Percentiles rank a stretch among this genome's conserved stretches.
phyloP scores from a whole-genome alignment of 1,140 invertebrate species.

The Chymomyza costata region DNA sequence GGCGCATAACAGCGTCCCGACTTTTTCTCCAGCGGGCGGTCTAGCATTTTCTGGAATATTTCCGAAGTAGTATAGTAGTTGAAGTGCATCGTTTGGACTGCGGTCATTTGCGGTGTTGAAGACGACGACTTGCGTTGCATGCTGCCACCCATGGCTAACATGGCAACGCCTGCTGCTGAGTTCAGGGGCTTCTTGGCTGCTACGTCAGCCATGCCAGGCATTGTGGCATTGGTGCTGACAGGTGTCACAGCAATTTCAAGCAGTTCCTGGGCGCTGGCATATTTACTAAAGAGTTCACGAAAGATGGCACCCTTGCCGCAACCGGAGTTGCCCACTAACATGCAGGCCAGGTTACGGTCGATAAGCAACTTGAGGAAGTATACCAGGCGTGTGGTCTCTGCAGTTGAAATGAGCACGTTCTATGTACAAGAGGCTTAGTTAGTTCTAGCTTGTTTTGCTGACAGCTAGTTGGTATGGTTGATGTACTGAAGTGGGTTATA shows the following conservation, averaged over 20 bases:
- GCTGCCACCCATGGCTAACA: constrained; percentile 1
- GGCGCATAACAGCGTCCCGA: constrained; percentile 95
- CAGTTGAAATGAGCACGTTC: constrained; percentile 89
- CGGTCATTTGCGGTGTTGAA: constrained; percentile 47
- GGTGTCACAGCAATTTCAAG: constrained; percentile 59
- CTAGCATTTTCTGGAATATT: constrained; percentile 92
- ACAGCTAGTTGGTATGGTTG: constrained; percentile 34
- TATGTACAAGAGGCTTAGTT: constrained; percentile 54
- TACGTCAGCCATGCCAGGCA: constrained; percentile 11
- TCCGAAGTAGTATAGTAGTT: constrained; percentile 97
- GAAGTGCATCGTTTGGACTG: constrained; percentile 92
- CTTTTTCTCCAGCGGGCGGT: constrained; percentile 96
- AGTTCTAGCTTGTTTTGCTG: too few relatives aligned
- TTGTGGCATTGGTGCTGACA: constrained; percentile 23
- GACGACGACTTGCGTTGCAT: constrained; percentile 45
- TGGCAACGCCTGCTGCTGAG: not conserved
- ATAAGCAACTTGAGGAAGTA: constrained; percentile 94
- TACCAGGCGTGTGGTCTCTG: constrained; percentile 90
- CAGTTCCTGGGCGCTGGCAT: constrained; percentile 59
- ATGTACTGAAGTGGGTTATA: constrained; percentile 32
- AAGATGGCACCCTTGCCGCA: constrained; percentile 92
- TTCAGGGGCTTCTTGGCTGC: not conserved
- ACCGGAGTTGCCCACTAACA: constrained; percentile 92
- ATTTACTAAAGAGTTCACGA: constrained; percentile 86
- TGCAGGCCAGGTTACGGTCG: constrained; percentile 86